Evolutionary conservation across 2,797 vertebrate genomes (phyloP), one percentile per base, ranked within the genome.

Genomic region (Malurus splendens): DNA sequence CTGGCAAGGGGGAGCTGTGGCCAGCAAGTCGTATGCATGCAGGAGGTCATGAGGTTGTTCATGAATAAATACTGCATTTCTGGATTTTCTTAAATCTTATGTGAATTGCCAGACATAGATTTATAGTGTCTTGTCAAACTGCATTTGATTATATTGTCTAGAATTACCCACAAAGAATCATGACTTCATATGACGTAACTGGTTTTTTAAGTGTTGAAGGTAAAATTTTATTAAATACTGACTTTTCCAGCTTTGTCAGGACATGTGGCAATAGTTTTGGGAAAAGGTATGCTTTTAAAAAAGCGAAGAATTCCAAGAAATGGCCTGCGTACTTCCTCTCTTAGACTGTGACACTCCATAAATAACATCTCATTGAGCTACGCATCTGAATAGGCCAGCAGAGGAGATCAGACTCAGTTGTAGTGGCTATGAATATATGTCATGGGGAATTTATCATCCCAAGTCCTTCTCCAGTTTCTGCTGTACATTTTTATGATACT

Each of bases 1-100:
- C 51, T 0, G 0, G 36, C 23, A 10, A 59, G 22, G 30, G 22
- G 19, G 25, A 57, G 23, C 77, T 66, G 72, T 51, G 39, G 27
- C 67, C 3, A 1, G 30, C 1, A 5, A 50, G 42, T 16, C 0
- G 0, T 18, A 24, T 57, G 62, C 12, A 0, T 60, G 54, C 0
- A 0, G 23, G n/a, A 76, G 42, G 20, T 22, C 36, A 33, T 57
- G 20, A 59, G 8, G 28, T 16, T 44, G 23, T 55, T 82, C 20
- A 4, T 79, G 64, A 80, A 76, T 38, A 74, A 82, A 59, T 59
- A 44, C 7, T 2, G 1, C 32, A 41, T 76, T 93, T 77, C 33
- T 90, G 54, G 24, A 19, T 72, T 64, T 79, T 52, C 27, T 42
- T 15, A 62, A 56, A 36, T 56, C 28, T 51, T 47, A 4, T 0